These are phyloP conservation scores for Hemibagrus guttatus DNA, from an alignment of 2,797 vertebrate genomes.

Conservation along the genomic window DNA sequence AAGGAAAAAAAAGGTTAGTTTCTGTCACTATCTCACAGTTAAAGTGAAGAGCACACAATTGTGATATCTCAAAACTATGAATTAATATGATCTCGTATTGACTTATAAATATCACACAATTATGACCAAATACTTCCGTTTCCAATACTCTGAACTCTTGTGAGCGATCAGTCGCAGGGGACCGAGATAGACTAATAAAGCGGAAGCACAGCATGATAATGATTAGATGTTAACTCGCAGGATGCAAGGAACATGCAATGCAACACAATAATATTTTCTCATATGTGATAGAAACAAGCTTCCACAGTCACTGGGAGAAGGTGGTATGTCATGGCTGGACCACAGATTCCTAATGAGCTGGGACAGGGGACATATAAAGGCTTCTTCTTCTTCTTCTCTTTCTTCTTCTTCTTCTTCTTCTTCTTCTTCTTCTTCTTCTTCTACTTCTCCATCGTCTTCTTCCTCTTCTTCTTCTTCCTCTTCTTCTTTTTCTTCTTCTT, in stretches of 20 bases:
- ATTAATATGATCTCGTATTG: background rate
- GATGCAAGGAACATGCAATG: no score
- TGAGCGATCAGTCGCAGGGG: background rate
- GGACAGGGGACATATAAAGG: background rate
- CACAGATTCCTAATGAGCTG: background rate
- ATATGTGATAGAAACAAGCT: background rate
- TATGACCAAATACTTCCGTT: background rate
- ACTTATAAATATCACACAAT: background rate
- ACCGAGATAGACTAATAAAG: background rate
- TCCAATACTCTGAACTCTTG: background rate
- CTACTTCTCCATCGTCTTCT: no score
- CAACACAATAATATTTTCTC: background rate
- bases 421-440: no score
- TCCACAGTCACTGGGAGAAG: background rate
- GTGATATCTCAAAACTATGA: background rate
- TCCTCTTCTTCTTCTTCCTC: background rate
- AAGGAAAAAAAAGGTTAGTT: background rate
- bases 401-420: no score
- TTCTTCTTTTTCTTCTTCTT: no score
- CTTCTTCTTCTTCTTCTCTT: no score
- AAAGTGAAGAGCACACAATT: background rate
- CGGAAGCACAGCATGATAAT: background rate
- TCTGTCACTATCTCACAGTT: background rate
- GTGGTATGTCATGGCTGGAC: background rate
- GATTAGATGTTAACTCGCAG: background rate